These are phyloP conservation scores for Hoplodrina blanda DNA, from an alignment of 2,888 invertebrate genomes.

Conservation along the genomic window DNA sequence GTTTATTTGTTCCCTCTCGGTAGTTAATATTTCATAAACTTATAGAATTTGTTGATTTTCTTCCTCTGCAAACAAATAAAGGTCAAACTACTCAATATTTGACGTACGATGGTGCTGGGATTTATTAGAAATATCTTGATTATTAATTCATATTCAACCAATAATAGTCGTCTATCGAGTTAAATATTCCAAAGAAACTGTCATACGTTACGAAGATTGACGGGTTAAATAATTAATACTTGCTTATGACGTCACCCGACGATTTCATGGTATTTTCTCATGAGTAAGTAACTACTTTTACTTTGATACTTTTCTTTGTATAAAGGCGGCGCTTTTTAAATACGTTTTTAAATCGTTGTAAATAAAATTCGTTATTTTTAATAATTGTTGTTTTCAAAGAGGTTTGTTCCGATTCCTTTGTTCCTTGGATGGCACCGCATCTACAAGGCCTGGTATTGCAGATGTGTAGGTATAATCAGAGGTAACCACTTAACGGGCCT, in stretches of 20 bases:
- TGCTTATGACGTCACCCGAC: background rate
- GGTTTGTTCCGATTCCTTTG: too few species aligned
- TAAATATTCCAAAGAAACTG: constrained; percentile 19
- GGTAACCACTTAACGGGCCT: too few species aligned
- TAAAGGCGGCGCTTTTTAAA: too few species aligned
- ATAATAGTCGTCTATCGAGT: constrained; percentile 15
- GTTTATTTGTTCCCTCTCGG: background rate
- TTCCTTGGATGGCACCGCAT: too few species aligned
- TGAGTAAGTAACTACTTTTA: background rate
- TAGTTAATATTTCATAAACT: constrained; percentile 6
- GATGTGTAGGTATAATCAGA: too few species aligned
- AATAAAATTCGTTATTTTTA: background rate
- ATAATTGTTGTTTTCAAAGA: background rate
- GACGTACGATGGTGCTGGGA: background rate
- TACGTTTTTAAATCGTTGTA: background rate
- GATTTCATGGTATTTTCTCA: constrained; percentile 8
- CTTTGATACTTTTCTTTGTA: background rate
- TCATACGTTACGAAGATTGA: constrained; percentile 32
- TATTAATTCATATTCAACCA: constrained; percentile 42
- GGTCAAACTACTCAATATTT: constrained; percentile 33
- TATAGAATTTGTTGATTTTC: constrained; percentile 12
- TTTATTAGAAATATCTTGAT: constrained; percentile 16
- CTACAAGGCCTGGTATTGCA: too few species aligned
- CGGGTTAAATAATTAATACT: constrained; percentile 11
- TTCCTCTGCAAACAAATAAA: constrained; percentile 7